Evolutionary conservation across 2,888 invertebrate genomes (phyloP).

Genomic region (Hypolimnas misippus): DNA sequence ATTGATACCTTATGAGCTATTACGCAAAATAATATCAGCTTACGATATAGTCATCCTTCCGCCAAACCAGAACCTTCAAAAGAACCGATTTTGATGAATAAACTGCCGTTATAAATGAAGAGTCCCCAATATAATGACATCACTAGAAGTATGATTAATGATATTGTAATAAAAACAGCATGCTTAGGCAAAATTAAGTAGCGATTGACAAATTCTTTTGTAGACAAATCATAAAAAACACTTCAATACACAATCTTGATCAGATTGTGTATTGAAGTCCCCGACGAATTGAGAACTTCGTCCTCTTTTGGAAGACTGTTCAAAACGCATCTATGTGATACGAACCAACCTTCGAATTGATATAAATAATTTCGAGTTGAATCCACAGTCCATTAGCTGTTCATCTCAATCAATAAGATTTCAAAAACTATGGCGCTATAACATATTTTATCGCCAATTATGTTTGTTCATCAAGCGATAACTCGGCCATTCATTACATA

Average conservation of each 20-base stretch:
- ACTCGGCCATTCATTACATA: conserved; percentile 26
- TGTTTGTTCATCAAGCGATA: conserved; percentile 10
- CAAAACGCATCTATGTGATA: not conserved
- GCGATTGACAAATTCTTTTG: too few species aligned
- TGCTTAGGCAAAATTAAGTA: too few species aligned
- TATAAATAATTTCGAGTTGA: not conserved
- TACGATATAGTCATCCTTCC: conserved; percentile 3
- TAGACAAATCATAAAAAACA: too few species aligned
- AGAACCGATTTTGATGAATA: not conserved
- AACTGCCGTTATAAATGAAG: not conserved
- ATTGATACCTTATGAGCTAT: not conserved
- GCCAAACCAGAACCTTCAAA: not conserved
- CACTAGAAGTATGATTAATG: too few species aligned
- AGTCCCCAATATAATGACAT: not conserved
- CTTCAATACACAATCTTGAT: too few species aligned
- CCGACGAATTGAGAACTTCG: too few species aligned
- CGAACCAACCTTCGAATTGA: not conserved
- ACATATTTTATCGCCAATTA: conserved; percentile 19
- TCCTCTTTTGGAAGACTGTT: too few species aligned
- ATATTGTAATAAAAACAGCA: too few species aligned
- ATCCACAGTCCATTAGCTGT: not conserved
- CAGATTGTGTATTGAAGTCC: too few species aligned
- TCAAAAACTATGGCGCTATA: conserved; percentile 3
- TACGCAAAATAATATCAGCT: not conserved
- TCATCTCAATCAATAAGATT: not conserved